A percentile compares a stretch with the other conserved stretches of the same genome.
Conservation (phyloP, 2,797 vertebrate genomes). For the Clamator glandarius region DNA sequence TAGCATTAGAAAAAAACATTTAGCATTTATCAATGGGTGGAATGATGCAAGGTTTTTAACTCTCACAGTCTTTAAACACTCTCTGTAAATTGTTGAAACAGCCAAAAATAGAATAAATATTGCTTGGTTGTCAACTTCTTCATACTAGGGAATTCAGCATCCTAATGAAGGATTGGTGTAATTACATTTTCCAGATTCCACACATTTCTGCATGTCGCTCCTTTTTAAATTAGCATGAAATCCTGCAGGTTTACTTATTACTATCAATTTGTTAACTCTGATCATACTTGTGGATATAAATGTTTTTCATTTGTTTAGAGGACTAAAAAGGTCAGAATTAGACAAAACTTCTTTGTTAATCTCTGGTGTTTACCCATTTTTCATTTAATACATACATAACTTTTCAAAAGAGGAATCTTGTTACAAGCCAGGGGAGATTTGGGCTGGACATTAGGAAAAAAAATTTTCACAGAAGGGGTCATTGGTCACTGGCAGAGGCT, state of each 20-base stretch:
- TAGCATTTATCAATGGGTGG: not conserved
- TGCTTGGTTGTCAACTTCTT: not conserved
- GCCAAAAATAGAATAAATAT: not conserved
- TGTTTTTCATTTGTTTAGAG: not conserved
- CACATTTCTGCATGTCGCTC: not conserved
- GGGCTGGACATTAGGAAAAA: no score
- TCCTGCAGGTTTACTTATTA: not conserved
- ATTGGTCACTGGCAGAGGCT: no score
- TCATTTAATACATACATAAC: not conserved
- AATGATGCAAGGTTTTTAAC: not conserved
- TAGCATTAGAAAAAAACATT: not conserved
- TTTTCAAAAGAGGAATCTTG: not conserved
- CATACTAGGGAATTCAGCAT: not conserved
- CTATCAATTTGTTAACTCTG: not conserved
- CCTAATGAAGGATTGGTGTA: not conserved
- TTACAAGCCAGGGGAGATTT: no score
- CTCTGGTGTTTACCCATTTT: not conserved
- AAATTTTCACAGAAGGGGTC: no score
- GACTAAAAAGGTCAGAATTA: not conserved
- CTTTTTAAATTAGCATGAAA: not conserved
- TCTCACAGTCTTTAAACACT: not conserved
- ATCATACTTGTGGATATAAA: not conserved
- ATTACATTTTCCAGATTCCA: not conserved
- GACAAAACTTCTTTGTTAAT: not conserved
- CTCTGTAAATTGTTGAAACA: not conserved